Base-by-base conservation (phyloP, 2,113 vertebrate species). In the Gymnorhina tibicen region DNA sequence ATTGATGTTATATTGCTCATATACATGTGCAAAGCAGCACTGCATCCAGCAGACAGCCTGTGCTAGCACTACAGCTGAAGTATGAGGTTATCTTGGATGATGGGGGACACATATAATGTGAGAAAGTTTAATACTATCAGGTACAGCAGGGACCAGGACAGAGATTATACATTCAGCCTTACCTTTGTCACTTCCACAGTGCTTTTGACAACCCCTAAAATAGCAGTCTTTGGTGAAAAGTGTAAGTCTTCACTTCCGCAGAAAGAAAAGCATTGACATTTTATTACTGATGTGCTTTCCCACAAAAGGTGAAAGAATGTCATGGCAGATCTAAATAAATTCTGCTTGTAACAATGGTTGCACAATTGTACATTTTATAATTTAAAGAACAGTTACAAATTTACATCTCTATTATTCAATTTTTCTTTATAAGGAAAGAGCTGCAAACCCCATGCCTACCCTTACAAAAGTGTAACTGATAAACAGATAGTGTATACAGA, bases 21-120 rank as follows among this genome's bases (percentile, higher is more conserved):
- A 20, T 0, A 6, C 7, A 2, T 0, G 42, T 52, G 42, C 32
- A n/a, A 16, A 50, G 27, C 1, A 49, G 42, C 27, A 12, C 14
- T 11, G 28, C 37, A 33, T 22, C 28, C 78, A 28, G 66, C 74
- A 87, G 18, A 11, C 16, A 33, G 6, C 35, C 1, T 19, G 20
- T 16, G 60, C 23, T 12, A 32, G 35, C 56, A 32, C 14, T 52
- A 60, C 63, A 63, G 70, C 70, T 62, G 22, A 17, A 35, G 7
- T 0, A 5, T 12, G 28, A 68, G n/a, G 7, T 44, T 64, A 33
- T 13, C 23, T 10, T 28, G 18, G 16, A 52, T 4, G 2, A 16
- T 7, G 5, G 20, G 12, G 9, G 66, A 72, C 68, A 59, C 22
- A 2, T 1, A 47, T 3, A 3, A 27, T 0, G 20, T 16, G 30